Evolutionary conservation across 2,113 vertebrate genomes (phyloP).

Genomic region (Gymnorhina tibicen): DNA sequence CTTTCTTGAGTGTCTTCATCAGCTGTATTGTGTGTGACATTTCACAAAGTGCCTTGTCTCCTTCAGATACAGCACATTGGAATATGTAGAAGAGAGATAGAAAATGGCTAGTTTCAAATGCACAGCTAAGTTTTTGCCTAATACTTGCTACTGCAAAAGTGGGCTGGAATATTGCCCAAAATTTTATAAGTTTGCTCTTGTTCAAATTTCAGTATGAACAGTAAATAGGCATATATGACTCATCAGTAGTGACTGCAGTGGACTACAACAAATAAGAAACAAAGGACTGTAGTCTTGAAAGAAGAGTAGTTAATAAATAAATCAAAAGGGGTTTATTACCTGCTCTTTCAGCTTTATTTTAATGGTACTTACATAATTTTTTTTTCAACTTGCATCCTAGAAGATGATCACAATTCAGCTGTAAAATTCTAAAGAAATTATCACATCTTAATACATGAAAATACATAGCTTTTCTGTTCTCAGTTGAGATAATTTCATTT

Average conservation of each 20-base stretch:
- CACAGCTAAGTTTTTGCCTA: not conserved
- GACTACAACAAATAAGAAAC: not conserved
- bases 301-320: not conserved
- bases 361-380: not conserved
- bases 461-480: not conserved
- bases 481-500: not conserved
- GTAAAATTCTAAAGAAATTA: not conserved
- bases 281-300: not conserved
- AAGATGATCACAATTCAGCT: not conserved
- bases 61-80: accelerated
- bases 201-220: not conserved
- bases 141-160: not conserved
- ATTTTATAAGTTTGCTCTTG: not conserved
- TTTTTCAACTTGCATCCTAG: not conserved
- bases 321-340: not conserved
- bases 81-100: not conserved
- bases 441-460: not conserved
- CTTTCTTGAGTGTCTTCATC: not conserved
- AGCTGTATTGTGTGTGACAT: not conserved
- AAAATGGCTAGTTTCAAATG: not conserved
- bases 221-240: not conserved
- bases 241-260: not conserved
- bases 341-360: not conserved
- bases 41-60: not conserved
- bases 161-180: not conserved